These are phyloP conservation scores for Furcifer pardalis DNA, from an alignment of 2,797 vertebrate genomes.

Conservation along the genomic window DNA sequence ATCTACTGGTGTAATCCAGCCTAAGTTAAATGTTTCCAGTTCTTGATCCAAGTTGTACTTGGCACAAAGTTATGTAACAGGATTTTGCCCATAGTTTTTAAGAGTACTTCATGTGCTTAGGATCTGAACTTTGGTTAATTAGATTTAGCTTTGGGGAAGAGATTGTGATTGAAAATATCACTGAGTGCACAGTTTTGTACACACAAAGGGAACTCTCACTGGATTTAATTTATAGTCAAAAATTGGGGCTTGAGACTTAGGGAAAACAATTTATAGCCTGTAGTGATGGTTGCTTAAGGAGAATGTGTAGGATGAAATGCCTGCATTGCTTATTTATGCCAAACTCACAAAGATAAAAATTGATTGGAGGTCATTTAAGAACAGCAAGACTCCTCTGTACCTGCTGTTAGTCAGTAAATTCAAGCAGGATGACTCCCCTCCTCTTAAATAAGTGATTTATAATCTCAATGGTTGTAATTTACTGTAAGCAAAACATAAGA, in stretches of 20 bases:
- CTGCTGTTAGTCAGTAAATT: conserved; percentile 68
- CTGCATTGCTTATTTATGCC: conserved; percentile 63
- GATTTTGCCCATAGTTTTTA: neutral
- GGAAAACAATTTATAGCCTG: conserved; percentile 39
- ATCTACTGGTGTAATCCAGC: too few relatives aligned
- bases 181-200: neutral
- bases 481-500: conserved; percentile 77
- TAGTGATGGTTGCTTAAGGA: conserved; percentile 36
- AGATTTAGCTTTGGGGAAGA: neutral
- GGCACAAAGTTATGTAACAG: too few relatives aligned
- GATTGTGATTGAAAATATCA: neutral
- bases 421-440: conserved; percentile 48
- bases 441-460: conserved; percentile 71
- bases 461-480: conserved; percentile 74
- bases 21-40: too few relatives aligned
- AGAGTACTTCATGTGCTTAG: neutral
- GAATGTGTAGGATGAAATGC: conserved; percentile 43
- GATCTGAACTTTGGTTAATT: neutral
- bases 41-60: too few relatives aligned
- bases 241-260: conserved; percentile 12
- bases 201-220: neutral
- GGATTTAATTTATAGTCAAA: neutral
- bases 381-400: conserved; percentile 65
- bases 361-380: conserved; percentile 67
- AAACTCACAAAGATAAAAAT: conserved; percentile 60